These are phyloP conservation scores for Distichodus sexfasciatus DNA, from an alignment of 2,797 vertebrate genomes.

Conservation along the genomic window DNA sequence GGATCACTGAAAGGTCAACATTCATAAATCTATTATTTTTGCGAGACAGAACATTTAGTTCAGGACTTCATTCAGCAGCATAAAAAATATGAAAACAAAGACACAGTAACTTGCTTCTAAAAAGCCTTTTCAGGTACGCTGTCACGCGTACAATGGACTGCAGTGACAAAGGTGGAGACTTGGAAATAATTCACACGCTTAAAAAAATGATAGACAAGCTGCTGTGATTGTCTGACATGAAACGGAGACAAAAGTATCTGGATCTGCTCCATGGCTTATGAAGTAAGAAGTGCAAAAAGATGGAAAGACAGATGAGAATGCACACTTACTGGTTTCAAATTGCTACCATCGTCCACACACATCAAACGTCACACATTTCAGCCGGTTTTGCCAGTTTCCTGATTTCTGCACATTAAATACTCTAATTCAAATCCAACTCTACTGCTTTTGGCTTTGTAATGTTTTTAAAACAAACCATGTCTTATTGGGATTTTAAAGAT, in stretches of 20 bases:
- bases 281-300: neutral
- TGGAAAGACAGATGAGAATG: neutral
- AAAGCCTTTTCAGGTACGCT: too few species aligned
- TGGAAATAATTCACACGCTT: neutral
- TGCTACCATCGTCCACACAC: neutral
- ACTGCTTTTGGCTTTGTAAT: too few species aligned
- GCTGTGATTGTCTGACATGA: neutral
- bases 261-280: neutral
- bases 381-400: neutral
- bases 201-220: neutral
- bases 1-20: neutral
- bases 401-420: neutral
- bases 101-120: neutral
- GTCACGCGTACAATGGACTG: neutral
- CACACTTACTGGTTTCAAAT: neutral
- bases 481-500: too few species aligned
- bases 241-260: neutral
- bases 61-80: neutral
- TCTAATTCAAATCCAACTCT: too few species aligned
- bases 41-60: too few species aligned
- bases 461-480: too few species aligned
- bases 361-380: neutral
- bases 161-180: neutral
- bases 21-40: too few species aligned
- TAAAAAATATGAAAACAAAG: neutral